A percentile compares a stretch with the other conserved stretches of the same genome.
Conservation (phyloP, 1,140 invertebrate genomes). For the Tetramorium parvispinum region DNA sequence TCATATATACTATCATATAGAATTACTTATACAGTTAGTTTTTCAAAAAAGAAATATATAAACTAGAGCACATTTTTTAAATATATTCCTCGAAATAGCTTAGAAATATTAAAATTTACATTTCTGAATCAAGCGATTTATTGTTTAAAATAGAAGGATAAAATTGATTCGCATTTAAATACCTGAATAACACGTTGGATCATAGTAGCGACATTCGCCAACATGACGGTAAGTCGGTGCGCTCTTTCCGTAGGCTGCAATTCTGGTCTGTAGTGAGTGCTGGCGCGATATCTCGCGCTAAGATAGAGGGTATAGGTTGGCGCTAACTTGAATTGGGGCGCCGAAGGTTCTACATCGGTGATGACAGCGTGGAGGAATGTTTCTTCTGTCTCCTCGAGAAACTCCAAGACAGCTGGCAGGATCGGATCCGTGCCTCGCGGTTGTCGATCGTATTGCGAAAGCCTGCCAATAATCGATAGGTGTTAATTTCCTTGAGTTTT, state of each 20-base stretch:
- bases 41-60: neutral
- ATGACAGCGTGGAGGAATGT: conserved; percentile 95
- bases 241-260: conserved; percentile 96
- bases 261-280: conserved; percentile 96
- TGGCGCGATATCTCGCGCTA: conserved; percentile 95
- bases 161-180: conserved; percentile 55
- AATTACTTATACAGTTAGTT: neutral
- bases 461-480: conserved; percentile 72
- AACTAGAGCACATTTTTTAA: neutral
- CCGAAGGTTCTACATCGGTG: conserved; percentile 93
- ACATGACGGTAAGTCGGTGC: conserved; percentile 94
- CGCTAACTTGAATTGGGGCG: conserved; percentile 94
- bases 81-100: neutral
- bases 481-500: neutral
- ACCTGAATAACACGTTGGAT: conserved; percentile 94
- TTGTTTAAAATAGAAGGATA: neutral
- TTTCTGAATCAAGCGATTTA: neutral
- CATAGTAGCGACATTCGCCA: conserved; percentile 95
- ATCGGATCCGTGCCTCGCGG: conserved; percentile 94
- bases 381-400: conserved; percentile 97
- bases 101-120: neutral
- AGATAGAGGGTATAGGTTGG: conserved; percentile 98
- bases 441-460: conserved; percentile 86
- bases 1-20: neutral
- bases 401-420: conserved; percentile 96